Conservation (phyloP, 2,888 invertebrate genomes). For the Shargacucullia verbasci region DNA sequence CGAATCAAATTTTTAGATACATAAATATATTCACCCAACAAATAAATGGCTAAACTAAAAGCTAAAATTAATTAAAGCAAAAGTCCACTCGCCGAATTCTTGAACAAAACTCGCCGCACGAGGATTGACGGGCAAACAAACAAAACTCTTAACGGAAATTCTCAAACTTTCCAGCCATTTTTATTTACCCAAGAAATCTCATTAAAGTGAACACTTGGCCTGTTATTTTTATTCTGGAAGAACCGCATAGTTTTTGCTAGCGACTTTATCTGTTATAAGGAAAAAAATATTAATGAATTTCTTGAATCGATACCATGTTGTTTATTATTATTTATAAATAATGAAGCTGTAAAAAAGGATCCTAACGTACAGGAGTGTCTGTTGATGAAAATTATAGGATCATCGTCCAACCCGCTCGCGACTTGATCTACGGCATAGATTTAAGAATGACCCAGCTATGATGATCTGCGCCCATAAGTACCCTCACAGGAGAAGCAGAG, state of each 20-base stretch:
- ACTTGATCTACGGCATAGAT: too few species aligned
- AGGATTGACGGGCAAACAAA: constrained; percentile 66
- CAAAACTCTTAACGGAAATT: constrained; percentile 67
- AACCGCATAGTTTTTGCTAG: constrained; percentile 36
- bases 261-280: constrained; percentile 6
- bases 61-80: constrained; percentile 57
- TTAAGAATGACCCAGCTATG: too few species aligned
- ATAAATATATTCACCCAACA: constrained; percentile 14
- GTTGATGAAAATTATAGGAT: too few species aligned
- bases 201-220: constrained; percentile 59
- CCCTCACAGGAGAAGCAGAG: too few species aligned
- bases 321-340: too few species aligned
- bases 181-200: constrained; percentile 67
- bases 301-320: not conserved
- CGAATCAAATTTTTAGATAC: constrained; percentile 15
- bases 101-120: constrained; percentile 52
- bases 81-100: constrained; percentile 58
- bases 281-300: not conserved
- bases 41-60: constrained; percentile 39
- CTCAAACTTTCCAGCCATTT: constrained; percentile 65
- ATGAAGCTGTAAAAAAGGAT: too few species aligned
- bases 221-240: constrained; percentile 34
- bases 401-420: too few species aligned
- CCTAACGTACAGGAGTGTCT: too few species aligned
- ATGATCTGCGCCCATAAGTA: too few species aligned